Base-by-base conservation (phyloP, 1,140 invertebrate genomes). In the Leptopilina clavipes region DNA sequence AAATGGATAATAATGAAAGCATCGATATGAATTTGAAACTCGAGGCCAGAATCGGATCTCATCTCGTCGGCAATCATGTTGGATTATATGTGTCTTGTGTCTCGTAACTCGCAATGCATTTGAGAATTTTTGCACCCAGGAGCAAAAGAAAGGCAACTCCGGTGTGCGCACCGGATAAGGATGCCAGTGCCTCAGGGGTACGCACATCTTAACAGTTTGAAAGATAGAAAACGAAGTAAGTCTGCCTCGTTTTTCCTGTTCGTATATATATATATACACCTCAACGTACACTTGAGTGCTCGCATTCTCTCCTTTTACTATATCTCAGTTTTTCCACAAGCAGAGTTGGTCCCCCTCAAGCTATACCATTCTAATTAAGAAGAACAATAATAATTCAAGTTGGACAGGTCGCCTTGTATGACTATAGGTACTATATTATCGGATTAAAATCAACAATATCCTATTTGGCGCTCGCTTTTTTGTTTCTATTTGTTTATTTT, bases 321-420 rank as follows among this genome's bases (percentile, higher is more conserved):
- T 25, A 65, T 65, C 22, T 65, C 25, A 65, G 11, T 65, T 65
- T 65, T 65, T 65, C 25, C 48, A 31, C 59, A 6, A 10, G 25
- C 5, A 31, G n/a, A 31, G 11, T 65, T 22, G 59, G 22, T 65
- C 59, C 11, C 59, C 59, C 59, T 14, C 22, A 14, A 65, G 59
- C 22, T 31, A 31, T 31, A n/a, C 22, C 59, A 65, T 65, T 65
- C 59, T 65, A 65, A 65, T 65, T 65, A 65, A 65, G 22, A 65
- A 65, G 59, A 65, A 65, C 59, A 65, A 65, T 65, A 65, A 65
- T 65, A 65, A 65, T 65, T 65, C 59, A 65, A 65, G 22, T 31
- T 65, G 1, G 25, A 65, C 59, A 65, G 59, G 22, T 31, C 25
- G 22, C 59, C 25, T 65, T 40, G 37, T 40, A 40, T 6, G 37